Evolutionary conservation across 2,797 vertebrate genomes (phyloP), one percentile per base, ranked within the genome.

Genomic region (Heterohyrax brucei): DNA sequence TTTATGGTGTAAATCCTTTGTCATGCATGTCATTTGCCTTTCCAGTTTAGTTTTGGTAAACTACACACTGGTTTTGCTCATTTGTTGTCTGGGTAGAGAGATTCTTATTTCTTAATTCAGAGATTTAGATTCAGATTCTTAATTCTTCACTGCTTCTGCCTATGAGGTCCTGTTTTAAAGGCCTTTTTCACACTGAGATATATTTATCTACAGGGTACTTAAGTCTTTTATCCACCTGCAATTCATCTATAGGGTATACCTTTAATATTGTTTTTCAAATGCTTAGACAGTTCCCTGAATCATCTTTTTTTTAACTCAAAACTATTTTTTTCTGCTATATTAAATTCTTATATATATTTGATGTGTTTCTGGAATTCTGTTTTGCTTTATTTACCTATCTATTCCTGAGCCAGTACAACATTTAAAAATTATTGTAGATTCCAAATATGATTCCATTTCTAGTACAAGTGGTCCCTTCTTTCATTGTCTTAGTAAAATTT

Each of bases 221-320:
- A 62, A 83, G 19, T n/a, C 48, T 89, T 88, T 75, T 10, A 70
- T 48, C 50, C 30, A 84, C 22, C 72, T 33, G 50, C 30, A 48
- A n/a, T 64, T 75, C 70, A 91, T 62, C 28, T 13, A 3, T n/a
- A 62, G 76, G 12, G 39, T 10, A 44, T 5, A 3, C 44, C 6
- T 89, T 82, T 18, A 82, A 77, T 19, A 56, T 75, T 85, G 94
- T 61, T 61, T 62, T 10, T 26, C n/a, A 88, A 50, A 88, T 73
- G 77, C 30, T 77, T 88, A 81, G 39, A 13, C 84, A 44, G 61
- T 81, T 88, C 95, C 66, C 18, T 56, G 18, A 81, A 50, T 91
- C 81, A 70, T 21, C 21, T 28, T n/a, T 68, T 68, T 76, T 86
- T 68, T 26, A 70, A 80, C 12, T 56, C 4, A 56, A 56, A 56